Evolutionary conservation across 2,888 invertebrate genomes (phyloP).

Genomic region (Charanyca ferruginea): DNA sequence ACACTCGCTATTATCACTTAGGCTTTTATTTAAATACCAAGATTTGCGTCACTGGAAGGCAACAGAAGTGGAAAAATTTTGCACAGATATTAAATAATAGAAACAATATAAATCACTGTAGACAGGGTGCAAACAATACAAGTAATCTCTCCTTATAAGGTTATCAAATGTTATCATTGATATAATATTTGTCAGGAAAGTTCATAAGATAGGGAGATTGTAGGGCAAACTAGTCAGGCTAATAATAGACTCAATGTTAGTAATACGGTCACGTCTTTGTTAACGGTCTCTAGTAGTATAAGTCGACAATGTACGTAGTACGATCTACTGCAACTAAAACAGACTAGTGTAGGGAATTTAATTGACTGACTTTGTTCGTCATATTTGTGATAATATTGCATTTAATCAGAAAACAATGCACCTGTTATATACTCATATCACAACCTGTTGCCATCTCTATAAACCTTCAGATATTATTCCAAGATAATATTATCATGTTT

Average conservation of each 20-base stretch:
- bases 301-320: not conserved
- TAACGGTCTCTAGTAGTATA: not conserved
- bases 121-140: not conserved
- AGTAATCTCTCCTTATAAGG: not conserved
- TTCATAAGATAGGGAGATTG: not conserved
- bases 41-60: constrained; percentile 19
- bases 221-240: not conserved
- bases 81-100: not conserved
- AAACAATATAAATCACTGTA: constrained; percentile 5
- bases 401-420: not conserved
- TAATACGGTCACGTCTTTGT: not conserved
- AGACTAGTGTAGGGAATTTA: too few relatives aligned
- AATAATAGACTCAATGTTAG: constrained; percentile 2
- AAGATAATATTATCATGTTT: too few relatives aligned
- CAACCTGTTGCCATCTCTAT: too few relatives aligned
- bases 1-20: not conserved
- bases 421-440: not conserved
- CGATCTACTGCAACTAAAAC: not conserved
- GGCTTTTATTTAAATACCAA: constrained; percentile 18
- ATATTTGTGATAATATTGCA: not conserved
- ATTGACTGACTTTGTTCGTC: not conserved
- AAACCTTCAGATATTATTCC: not conserved
- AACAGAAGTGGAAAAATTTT: constrained; percentile 12
- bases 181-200: not conserved
- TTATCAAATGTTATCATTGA: constrained; percentile 2